A percentile compares a stretch with the other conserved stretches of the same genome.
Conservation (phyloP, 2,113 vertebrate genomes). For the Columbina picui region DNA sequence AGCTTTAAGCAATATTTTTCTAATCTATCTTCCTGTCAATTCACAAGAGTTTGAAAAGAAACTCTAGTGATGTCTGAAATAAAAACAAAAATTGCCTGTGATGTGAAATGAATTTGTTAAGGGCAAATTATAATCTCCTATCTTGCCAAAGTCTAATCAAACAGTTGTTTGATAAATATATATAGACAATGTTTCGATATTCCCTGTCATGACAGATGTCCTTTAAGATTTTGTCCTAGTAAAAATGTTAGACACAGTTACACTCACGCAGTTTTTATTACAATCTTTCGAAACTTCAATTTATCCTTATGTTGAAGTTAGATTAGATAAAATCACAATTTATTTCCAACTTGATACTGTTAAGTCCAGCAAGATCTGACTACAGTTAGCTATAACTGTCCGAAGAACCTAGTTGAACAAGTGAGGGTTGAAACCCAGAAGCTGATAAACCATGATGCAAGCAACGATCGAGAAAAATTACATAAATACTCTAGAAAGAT, state of each 20-base stretch:
- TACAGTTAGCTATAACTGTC: neutral
- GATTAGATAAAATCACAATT: slow-evolving; percentile 73
- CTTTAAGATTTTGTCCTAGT: slow-evolving; percentile 66
- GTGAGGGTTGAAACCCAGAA: neutral
- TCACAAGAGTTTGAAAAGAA: neutral
- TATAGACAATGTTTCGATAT: neutral
- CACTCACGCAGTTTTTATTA: slow-evolving; percentile 28
- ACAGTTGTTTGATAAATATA: neutral
- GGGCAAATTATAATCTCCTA: neutral
- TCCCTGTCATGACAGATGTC: slow-evolving; percentile 25
- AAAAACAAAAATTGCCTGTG: neutral
- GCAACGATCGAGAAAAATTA: neutral
- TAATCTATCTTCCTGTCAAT: neutral
- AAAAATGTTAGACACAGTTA: slow-evolving; percentile 64
- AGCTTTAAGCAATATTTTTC: neutral
- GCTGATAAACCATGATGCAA: neutral
- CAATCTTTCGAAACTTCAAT: slow-evolving; percentile 55
- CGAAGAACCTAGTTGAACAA: neutral
- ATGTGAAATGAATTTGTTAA: neutral
- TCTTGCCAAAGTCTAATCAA: neutral
- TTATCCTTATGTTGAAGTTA: slow-evolving; percentile 33
- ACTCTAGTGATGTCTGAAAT: neutral
- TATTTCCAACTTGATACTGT: slow-evolving; percentile 40
- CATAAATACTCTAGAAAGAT: neutral
- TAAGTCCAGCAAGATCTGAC: neutral